phyloP scores from a whole-genome alignment of 2,113 vertebrate species.

The Struthio camelus region DNA sequence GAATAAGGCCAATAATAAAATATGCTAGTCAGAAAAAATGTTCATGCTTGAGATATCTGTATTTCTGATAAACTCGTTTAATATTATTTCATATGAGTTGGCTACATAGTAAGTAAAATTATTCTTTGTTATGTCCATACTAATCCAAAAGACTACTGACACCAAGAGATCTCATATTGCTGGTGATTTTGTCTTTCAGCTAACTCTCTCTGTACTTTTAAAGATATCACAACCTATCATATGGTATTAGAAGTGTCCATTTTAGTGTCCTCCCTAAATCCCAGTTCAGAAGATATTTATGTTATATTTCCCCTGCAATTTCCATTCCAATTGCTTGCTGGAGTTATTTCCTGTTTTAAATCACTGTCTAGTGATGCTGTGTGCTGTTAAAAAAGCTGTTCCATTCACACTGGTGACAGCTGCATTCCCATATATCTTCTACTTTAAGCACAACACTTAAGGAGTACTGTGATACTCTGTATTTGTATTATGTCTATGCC shows the following conservation, averaged over 20 bases:
- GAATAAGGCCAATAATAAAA: neutral
- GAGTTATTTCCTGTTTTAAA: neutral
- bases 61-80: neutral
- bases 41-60: neutral
- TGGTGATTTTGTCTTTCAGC: neutral
- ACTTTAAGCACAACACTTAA: neutral
- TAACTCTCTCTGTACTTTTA: neutral
- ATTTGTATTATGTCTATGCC: neutral
- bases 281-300: neutral
- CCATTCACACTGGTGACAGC: neutral
- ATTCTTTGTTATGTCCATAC: neutral
- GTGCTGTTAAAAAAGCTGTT: neutral
- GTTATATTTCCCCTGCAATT: neutral
- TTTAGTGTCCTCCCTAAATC: neutral
- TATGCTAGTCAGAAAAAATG: neutral
- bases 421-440: neutral
- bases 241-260: neutral
- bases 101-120: neutral
- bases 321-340: rapidly evolving
- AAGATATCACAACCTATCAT: neutral
- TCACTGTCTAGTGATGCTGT: neutral
- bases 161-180: neutral
- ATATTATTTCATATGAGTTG: neutral
- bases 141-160: neutral
- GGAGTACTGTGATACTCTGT: neutral